phyloP scores from a whole-genome alignment of 2,797 vertebrate genomes.

The Syngnathus acus region DNA sequence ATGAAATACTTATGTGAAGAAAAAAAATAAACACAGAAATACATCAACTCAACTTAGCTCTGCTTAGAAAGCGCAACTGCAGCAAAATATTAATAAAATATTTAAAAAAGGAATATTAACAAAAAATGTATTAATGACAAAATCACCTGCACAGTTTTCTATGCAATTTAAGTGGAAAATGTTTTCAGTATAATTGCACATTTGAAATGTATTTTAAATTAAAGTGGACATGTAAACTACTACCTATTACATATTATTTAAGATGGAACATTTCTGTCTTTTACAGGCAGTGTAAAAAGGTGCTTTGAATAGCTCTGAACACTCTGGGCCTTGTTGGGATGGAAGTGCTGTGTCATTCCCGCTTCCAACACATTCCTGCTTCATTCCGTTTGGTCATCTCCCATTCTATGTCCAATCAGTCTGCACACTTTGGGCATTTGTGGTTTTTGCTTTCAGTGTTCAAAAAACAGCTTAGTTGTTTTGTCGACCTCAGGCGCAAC shows the following conservation, averaged over 20 bases:
- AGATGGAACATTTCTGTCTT: too few species aligned
- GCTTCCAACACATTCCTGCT: slow-evolving; percentile 30
- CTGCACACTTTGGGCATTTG: slow-evolving; percentile 19
- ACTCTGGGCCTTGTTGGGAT: slow-evolving; percentile 27
- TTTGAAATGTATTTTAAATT: too few species aligned
- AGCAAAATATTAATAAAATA: neutral
- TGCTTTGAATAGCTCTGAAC: slow-evolving; percentile 17
- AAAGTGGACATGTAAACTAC: too few species aligned
- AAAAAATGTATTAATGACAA: neutral
- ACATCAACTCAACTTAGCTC: too few species aligned
- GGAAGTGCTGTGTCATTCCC: slow-evolving; percentile 18
- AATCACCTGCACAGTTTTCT: neutral
- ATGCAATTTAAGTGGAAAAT: neutral
- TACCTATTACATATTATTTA: too few species aligned
- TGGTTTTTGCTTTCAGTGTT: slow-evolving; percentile 15
- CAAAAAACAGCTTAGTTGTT: slow-evolving; percentile 15
- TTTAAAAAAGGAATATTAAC: neutral
- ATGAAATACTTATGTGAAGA: neutral
- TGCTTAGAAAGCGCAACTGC: neutral
- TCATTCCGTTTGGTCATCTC: slow-evolving; percentile 25
- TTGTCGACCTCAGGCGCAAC: neutral
- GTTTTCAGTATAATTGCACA: neutral
- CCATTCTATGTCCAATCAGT: slow-evolving; percentile 31
- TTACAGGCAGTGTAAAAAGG: neutral
- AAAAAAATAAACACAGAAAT: neutral